A percentile compares a stretch with the other conserved stretches of the same genome.
phyloP scores from a whole-genome alignment of 2,797 vertebrate species.

The Dromococcyx pavoninus region DNA sequence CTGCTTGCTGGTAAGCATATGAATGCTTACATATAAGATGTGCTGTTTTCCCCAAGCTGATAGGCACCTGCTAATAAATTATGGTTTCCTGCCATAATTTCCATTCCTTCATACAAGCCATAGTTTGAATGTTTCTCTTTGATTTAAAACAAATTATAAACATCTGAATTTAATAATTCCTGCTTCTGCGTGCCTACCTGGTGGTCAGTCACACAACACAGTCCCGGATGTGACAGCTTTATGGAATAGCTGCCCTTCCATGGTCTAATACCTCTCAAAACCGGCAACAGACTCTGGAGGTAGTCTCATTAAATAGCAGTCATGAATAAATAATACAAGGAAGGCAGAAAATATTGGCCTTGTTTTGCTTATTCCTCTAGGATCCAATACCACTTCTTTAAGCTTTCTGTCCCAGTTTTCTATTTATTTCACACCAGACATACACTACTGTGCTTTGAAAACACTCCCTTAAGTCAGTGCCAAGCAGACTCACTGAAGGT shows the following conservation, averaged over 20 bases:
- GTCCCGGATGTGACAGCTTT: background rate
- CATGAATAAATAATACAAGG: background rate
- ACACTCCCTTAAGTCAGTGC: background rate
- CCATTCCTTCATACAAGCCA: background rate
- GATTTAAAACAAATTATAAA: constrained; percentile 1
- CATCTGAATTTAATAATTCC: background rate
- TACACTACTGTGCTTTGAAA: background rate
- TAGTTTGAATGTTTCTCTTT: background rate
- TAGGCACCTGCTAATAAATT: background rate
- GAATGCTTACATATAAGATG: background rate
- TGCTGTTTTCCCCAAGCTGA: fast-evolving
- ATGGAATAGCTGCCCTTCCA: background rate
- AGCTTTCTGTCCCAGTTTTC: background rate
- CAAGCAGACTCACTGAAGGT: background rate
- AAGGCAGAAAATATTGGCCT: background rate
- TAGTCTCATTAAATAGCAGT: background rate
- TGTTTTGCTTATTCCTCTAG: background rate
- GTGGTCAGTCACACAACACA: background rate
- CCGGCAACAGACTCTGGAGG: background rate
- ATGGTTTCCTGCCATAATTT: background rate
- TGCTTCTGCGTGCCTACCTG: background rate
- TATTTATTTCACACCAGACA: background rate
- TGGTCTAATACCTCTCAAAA: background rate
- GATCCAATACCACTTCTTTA: background rate
- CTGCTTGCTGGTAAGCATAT: background rate